Percentiles rank a stretch among this genome's conserved stretches.
These are phyloP conservation scores for Caenorhabditis brenneri DNA, from an alignment of 1,140 invertebrate species.

Conservation along the genomic window DNA sequence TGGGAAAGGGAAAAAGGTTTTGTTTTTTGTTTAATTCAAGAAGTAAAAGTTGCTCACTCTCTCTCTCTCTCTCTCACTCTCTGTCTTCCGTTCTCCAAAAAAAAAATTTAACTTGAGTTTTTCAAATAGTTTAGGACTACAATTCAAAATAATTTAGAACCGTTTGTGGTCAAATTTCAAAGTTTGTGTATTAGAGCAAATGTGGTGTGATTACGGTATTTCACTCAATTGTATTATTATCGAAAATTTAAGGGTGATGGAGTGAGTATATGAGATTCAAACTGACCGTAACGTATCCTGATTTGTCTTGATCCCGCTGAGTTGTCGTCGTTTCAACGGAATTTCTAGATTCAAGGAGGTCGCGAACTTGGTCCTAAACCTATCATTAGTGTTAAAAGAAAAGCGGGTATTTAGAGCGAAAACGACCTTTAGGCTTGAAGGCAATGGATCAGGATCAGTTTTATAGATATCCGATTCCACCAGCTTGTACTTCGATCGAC, in stretches of 20 bases:
- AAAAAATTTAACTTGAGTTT: too few relatives aligned
- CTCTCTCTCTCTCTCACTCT: not conserved
- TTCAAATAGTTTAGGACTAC: too few relatives aligned
- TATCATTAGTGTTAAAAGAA: constrained; percentile 10
- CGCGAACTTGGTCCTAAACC: constrained; percentile 64
- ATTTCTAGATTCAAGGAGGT: constrained; percentile 60
- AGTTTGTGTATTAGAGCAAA: too few relatives aligned
- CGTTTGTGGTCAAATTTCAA: too few relatives aligned
- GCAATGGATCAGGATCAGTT: constrained; percentile 58
- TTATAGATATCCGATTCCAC: constrained; percentile 64
- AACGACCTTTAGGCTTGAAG: constrained; percentile 43
- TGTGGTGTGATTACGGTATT: too few relatives aligned
- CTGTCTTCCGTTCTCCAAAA: too few relatives aligned
- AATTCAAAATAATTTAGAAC: too few relatives aligned
- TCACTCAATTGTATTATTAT: too few relatives aligned
- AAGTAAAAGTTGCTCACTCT: not conserved
- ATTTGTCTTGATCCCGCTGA: constrained; percentile 57
- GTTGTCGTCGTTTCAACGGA: constrained; percentile 58
- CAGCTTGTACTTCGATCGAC: constrained; percentile 46
- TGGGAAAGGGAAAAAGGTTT: not conserved
- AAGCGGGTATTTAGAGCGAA: constrained; percentile 5
- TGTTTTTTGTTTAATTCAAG: not conserved
- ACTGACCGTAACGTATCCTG: constrained; percentile 66
- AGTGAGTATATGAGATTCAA: not conserved
- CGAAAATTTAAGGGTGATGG: too few relatives aligned